Evolutionary conservation across 1,140 invertebrate genomes (phyloP).

Genomic region (Chironomus striatipennis): DNA sequence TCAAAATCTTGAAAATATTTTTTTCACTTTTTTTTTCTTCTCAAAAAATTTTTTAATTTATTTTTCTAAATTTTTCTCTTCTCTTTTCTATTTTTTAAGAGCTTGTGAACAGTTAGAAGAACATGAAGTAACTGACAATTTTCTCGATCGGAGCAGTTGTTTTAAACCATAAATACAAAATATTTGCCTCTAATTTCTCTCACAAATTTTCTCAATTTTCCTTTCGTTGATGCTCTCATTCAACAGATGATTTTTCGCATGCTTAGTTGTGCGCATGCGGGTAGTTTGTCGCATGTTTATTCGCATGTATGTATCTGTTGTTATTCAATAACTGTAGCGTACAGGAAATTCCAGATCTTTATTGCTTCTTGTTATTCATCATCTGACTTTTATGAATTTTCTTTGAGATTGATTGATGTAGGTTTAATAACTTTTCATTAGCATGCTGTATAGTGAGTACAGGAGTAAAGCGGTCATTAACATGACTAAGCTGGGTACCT

Average conservation of each 20-base stretch:
- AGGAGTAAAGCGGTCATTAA: too few species aligned
- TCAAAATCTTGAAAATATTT: background rate
- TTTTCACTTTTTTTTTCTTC: background rate
- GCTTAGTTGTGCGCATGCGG: background rate
- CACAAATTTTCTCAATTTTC: background rate
- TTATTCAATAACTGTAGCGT: too few species aligned
- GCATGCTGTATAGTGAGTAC: too few species aligned
- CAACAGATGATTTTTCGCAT: constrained; percentile 1
- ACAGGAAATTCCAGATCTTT: too few species aligned
- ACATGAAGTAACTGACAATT: constrained; percentile 2
- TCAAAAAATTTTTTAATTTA: background rate
- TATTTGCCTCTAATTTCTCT: background rate
- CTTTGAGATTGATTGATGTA: too few species aligned
- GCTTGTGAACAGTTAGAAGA: constrained; percentile 2
- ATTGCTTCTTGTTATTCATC: too few species aligned
- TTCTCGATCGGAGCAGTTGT: background rate
- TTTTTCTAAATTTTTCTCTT: background rate
- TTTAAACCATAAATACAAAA: background rate
- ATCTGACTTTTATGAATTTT: too few species aligned
- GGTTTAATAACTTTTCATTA: too few species aligned
- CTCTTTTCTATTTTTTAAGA: background rate
- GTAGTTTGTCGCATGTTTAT: too few species aligned
- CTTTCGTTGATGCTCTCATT: background rate
- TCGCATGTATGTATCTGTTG: too few species aligned
- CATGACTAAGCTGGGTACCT: too few species aligned